Percentiles rank a stretch among this genome's conserved stretches.
Conservation (phyloP, 2,113 vertebrate genomes). For the Cervus canadensis region DNA sequence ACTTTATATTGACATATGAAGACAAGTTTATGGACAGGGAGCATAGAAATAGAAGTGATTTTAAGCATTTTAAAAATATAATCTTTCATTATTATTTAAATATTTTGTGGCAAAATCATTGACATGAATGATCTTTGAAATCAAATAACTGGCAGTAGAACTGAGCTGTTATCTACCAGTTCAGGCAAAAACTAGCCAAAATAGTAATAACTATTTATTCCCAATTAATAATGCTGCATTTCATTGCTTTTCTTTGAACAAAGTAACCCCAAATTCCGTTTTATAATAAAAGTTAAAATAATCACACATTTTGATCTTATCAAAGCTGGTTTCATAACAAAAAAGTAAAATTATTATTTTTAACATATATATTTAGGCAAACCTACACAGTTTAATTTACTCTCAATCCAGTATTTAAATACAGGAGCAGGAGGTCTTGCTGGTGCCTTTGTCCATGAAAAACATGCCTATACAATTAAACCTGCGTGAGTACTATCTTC, state of each 20-base stretch:
- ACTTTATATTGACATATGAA: background rate
- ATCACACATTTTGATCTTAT: background rate
- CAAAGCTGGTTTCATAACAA: background rate
- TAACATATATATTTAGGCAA: background rate
- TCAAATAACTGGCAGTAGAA: background rate
- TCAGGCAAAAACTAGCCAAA: background rate
- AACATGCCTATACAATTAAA: constrained; percentile 85
- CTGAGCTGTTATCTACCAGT: background rate
- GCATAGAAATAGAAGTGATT: background rate
- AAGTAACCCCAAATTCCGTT: background rate
- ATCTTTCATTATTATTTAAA: background rate
- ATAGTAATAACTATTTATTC: background rate
- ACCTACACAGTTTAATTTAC: background rate
- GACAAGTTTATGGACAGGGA: background rate
- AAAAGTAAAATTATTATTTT: background rate
- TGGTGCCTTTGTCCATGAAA: constrained; percentile 92
- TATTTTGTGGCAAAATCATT: background rate
- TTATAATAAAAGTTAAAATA: background rate
- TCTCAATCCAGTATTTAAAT: constrained; percentile 90
- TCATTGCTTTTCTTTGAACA: constrained; percentile 4
- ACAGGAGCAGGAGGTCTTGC: constrained; percentile 93
- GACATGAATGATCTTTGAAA: background rate
- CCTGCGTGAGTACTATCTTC: constrained; percentile 86
- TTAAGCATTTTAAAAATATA: background rate
- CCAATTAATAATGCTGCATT: background rate